phyloP scores from a whole-genome alignment of 2,113 vertebrate genomes.

The Ornithorhynchus anatinus region DNA sequence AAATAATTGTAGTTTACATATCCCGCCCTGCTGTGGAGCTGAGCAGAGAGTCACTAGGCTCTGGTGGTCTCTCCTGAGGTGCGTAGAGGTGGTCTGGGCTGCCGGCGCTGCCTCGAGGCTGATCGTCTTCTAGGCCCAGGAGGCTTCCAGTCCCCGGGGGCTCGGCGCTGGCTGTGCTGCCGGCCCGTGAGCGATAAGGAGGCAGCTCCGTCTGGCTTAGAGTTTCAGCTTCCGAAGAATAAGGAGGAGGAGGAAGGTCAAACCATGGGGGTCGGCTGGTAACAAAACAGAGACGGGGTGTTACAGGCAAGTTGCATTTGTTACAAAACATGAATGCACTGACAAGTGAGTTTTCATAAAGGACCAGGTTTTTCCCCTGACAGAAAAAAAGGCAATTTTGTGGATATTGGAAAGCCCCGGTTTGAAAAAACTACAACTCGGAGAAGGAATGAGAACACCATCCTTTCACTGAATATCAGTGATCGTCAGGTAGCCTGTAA shows the following conservation, averaged over 20 bases:
- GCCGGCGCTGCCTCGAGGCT: background rate
- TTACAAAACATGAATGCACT: too few relatives aligned
- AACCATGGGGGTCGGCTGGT: conserved; percentile 92
- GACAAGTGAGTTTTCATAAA: too few relatives aligned
- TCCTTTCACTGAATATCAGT: too few relatives aligned
- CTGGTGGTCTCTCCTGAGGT: conserved; percentile 26
- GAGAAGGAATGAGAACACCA: too few relatives aligned
- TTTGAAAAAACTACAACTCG: too few relatives aligned
- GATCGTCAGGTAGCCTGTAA: too few relatives aligned
- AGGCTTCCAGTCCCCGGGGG: conserved; percentile 44
- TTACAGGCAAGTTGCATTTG: too few relatives aligned
- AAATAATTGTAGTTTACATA: conserved; percentile 33
- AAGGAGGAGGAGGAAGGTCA: conserved; percentile 94
- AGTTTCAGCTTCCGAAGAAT: conserved; percentile 79
- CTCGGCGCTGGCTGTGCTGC: conserved; percentile 62
- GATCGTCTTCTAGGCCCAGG: background rate
- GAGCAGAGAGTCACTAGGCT: conserved; percentile 47
- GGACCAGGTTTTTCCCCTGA: too few relatives aligned
- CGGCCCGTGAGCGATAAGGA: conserved; percentile 77
- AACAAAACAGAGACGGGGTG: conserved; percentile 19
- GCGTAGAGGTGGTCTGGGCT: conserved; percentile 41
- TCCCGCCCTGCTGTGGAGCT: conserved; percentile 40
- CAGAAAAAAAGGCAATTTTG: too few relatives aligned
- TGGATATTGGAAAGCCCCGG: too few relatives aligned
- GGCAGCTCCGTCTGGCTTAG: conserved; percentile 81